Evolutionary conservation across 2,797 vertebrate genomes (phyloP).

Genomic region (Lindbergichthys nudifrons): DNA sequence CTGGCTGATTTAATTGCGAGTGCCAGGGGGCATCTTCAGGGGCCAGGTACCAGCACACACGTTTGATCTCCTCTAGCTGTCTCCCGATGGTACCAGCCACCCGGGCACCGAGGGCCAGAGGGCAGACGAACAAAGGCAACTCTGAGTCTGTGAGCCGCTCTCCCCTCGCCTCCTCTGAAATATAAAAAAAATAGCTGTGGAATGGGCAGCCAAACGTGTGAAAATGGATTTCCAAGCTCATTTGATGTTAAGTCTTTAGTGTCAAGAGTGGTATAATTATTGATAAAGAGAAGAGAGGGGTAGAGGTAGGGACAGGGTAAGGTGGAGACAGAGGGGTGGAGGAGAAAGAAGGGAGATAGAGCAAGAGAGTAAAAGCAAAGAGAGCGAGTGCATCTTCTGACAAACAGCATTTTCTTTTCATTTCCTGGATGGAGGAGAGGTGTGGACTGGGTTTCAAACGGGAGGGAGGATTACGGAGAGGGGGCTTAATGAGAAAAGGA

Average conservation of each 20-base stretch:
- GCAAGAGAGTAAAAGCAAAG: conserved; percentile 40
- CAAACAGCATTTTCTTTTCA: conserved; percentile 63
- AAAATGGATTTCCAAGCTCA: conserved; percentile 96
- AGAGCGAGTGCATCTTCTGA: conserved; percentile 75
- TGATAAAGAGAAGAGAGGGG: conserved; percentile 76
- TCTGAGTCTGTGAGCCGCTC: conserved; percentile 90
- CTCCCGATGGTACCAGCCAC: conserved; percentile 87
- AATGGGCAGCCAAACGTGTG: conserved; percentile 93
- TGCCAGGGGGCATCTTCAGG: conserved; percentile 94
- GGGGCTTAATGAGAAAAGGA: conserved; percentile 78
- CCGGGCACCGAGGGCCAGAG: conserved; percentile 93
- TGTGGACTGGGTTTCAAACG: conserved; percentile 80
- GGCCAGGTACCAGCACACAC: conserved; percentile 88
- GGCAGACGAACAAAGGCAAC: conserved; percentile 95
- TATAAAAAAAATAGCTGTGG: conserved; percentile 83
- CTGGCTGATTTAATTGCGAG: conserved; percentile 92
- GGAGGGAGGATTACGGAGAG: conserved; percentile 79
- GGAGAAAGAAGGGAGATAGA: conserved; percentile 31
- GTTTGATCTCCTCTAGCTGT: conserved; percentile 88
- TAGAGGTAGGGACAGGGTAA: conserved; percentile 18
- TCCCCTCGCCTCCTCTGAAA: conserved; percentile 63
- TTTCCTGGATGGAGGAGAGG: conserved; percentile 70
- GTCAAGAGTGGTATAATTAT: conserved; percentile 88
- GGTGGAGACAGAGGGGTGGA: conserved; percentile 32
- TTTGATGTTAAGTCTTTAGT: conserved; percentile 98